Evolutionary conservation across 2,888 invertebrate species (phyloP).

Genomic region (Sesamia inferens): DNA sequence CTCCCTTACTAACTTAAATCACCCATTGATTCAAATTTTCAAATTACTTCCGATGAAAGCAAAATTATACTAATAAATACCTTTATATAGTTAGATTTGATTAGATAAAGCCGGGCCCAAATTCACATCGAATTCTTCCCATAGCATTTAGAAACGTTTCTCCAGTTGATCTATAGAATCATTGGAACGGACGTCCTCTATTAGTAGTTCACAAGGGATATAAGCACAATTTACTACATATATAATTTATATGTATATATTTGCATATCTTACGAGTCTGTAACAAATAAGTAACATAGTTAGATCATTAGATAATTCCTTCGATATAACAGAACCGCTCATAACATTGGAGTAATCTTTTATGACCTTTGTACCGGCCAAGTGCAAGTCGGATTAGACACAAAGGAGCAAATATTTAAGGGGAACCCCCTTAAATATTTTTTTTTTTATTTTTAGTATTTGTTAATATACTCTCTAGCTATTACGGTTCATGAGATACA

Average conservation of each 20-base stretch:
- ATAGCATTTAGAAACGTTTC: slow-evolving; percentile 60
- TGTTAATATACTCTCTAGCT: no score
- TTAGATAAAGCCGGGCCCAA: slow-evolving; percentile 54
- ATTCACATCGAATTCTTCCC: slow-evolving; percentile 63
- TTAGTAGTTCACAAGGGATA: slow-evolving; percentile 71
- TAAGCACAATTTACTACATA: slow-evolving; percentile 75
- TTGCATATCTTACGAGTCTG: slow-evolving; percentile 61
- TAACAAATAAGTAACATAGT: slow-evolving; percentile 56
- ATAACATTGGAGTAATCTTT: slow-evolving; percentile 17
- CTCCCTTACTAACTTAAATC: slow-evolving; percentile 16
- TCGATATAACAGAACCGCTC: slow-evolving; percentile 47
- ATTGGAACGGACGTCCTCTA: slow-evolving; percentile 82
- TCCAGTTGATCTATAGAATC: slow-evolving; percentile 59
- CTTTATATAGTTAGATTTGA: slow-evolving; percentile 55
- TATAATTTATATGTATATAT: slow-evolving; percentile 63
- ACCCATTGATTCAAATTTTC: slow-evolving; percentile 36
- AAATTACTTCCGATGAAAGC: slow-evolving; percentile 53
- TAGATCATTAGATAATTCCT: slow-evolving; percentile 47
- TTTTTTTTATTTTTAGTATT: no score
- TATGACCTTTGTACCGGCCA: slow-evolving; percentile 20
- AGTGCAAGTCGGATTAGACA: no score
- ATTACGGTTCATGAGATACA: no score
- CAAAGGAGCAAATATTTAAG: no score
- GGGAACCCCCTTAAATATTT: no score
- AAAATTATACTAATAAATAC: slow-evolving; percentile 62